Base-by-base conservation (phyloP, 1,140 invertebrate species). In the Drosophila seguyi region DNA sequence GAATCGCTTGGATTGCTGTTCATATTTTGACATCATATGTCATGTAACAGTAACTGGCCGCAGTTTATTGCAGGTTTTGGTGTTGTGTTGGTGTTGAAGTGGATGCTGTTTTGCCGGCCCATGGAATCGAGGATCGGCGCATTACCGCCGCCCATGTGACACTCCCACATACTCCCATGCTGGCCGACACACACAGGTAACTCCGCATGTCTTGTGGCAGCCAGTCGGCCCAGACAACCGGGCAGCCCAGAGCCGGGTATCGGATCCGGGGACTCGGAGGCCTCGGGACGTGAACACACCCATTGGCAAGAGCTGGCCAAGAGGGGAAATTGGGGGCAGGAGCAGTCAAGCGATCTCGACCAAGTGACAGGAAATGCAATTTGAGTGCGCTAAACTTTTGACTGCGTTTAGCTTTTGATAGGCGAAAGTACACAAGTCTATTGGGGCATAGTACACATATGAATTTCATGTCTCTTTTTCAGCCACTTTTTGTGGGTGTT, bases 311-410 rank as follows among this genome's bases (percentile, higher is more conserved):
- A 55, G 53, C 52, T 39, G 48, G 66, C 31, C 45, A 48, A 50
- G 48, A 34, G 80, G 68, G 72, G 75, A 66, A 67, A 74, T 53
- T 71, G 59, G 75, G 72, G 69, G 75, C 79, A 47, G 76, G 74
- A 65, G 75, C 59, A 87, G 44, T 61, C 48, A 62, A 59, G 74
- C 56, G 74, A 77, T 77, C 31, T 79, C 75, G 71, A 59, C 84
- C 75, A 77, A 86, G 83, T 86, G 83, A 86, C 83, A 86, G 83
- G 83, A 86, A 86, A 86, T 86, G 83, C 83, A 86, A 86, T 86
- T 86, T 88, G 84, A 86, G 84, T 57, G 66, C 75, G 79, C 71
- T 44, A 83, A 82, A 76, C 71, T 79, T 86, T 86, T 83, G 83
- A 86, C 84, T 88, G 71, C 75, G 84, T 88, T 88, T 78, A 88